Evolutionary conservation across 2,113 vertebrate genomes (phyloP), one percentile per base, ranked within the genome.

Genomic region (Ammodytes dubius): DNA sequence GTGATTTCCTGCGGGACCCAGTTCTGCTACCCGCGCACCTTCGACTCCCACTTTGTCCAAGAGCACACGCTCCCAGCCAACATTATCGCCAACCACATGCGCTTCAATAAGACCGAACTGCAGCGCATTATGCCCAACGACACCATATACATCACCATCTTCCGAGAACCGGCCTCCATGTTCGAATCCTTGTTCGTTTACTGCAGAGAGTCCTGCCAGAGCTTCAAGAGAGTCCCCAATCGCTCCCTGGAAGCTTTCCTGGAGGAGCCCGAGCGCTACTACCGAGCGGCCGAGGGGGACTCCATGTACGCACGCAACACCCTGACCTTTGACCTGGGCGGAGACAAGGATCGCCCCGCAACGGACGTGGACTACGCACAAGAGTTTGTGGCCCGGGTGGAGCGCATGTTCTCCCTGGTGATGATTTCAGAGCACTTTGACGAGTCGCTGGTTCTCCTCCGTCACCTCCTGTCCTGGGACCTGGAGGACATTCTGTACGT

Each of bases 381-480:
- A 13, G 69, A 77, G 45, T 96, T 97, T 60, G 90, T 95, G 50
- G 93, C 84, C 3, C 95, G 95, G n/a, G 89, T 97, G 50, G 96
- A 97, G 59, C 83, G 85, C 4, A 87, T 91, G 7, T 97, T 97
- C 92, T 96, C 96, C 1, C 87, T 97, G 7, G 97, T 97, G 64
- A 97, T 97, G 97, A 96, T 97, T 17, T 90, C 96, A 0, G 96
- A 97, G 86, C 93, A 96, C 89, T 97, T 97, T 46, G 97, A 97
- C 6, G 96, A 97, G 91, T 97, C 96, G 0, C 88, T 97, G 45
- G 93, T 97, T 78, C 94, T 97, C 52, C 92, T 97, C 19, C 95
- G 96, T 9, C 96, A 92, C 14, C 95, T 97, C 17, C 93, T 97
- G 54, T 93, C 95, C 63, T 97, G 97, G 96, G 96, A 97, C 46